Base-by-base conservation (phyloP, 2,797 vertebrate genomes). In the Australoheros facetus region DNA sequence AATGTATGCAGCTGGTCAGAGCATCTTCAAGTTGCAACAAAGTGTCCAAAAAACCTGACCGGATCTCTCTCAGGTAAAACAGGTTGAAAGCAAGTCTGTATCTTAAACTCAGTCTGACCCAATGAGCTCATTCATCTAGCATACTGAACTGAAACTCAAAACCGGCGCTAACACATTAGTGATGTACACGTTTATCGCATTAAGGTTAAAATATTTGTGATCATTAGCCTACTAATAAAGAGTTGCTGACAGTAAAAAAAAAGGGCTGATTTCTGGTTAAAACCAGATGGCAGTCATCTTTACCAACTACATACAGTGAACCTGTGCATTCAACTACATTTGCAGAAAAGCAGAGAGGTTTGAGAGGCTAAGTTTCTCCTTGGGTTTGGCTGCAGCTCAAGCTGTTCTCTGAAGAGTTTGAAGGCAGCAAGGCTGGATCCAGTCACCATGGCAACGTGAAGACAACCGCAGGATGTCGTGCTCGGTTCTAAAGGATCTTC, bases 401-500 rank as follows among this genome's bases (percentile, higher is more conserved):
- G 28, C 64, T 60, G 55, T 32, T 75, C 28, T 60, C 60, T 77
- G 42, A 77, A 69, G 64, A 74, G 82, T 84, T 28, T 75, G 58
- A 85, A 80, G 39, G 60, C 77, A 62, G 64, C 1, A 4, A 78
- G 75, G 82, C 73, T 79, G 69, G 69, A 87, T 81, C 32, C 23
- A 13, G 78, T 88, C 69, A 51, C 82, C 82, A 87, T 90, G 81
- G 78, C 72, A 89, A 91, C 85, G 81, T 78, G 78, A 74, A 88
- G 60, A 56, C 73, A 42, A 72, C 76, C 5, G 8, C 62, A 81
- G 60, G 77, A 55, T 84, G 39, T 69, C 32, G 51, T 64, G 64
- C 64, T 70, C 10, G 56, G 54, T 78, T 84, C 30, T 64, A 57
- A 66, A 30, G 71, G 70, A 71, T 77, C 64, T 82, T 83, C 54